Evolutionary conservation across 1,140 invertebrate genomes (phyloP).

Genomic region (Drosophila nigrodunni): DNA sequence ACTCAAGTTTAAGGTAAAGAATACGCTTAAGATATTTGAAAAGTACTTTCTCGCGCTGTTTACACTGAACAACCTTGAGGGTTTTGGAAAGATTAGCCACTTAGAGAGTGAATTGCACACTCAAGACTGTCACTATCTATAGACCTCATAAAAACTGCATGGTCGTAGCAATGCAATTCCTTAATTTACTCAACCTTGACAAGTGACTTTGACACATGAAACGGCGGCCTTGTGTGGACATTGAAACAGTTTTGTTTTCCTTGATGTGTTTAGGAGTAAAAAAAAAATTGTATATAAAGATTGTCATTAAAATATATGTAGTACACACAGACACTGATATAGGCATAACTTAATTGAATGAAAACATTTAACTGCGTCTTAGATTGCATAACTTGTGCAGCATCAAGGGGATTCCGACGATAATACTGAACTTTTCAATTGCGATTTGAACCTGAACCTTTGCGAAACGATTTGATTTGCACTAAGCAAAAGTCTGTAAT

Average conservation of each 20-base stretch:
- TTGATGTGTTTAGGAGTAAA: background rate
- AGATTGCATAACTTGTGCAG: conserved; percentile 69
- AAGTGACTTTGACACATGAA: conserved; percentile 58
- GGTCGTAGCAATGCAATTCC: conserved; percentile 40
- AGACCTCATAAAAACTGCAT: background rate
- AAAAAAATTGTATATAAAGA: too few species aligned
- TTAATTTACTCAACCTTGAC: conserved; percentile 55
- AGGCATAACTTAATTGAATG: conserved; percentile 37
- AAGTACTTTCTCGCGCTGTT: background rate
- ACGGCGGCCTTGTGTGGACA: conserved; percentile 56
- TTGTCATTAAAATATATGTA: conserved; percentile 4
- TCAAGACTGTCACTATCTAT: conserved; percentile 25
- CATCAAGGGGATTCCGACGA: conserved; percentile 10
- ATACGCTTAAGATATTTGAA: background rate
- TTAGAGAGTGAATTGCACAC: conserved; percentile 19
- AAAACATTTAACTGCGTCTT: conserved; percentile 67
- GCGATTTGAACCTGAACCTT: conserved; percentile 40
- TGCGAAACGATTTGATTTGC: conserved; percentile 14
- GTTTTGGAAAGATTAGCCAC: background rate
- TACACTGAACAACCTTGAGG: conserved; percentile 13
- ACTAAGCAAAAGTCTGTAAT: background rate
- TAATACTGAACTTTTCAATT: conserved; percentile 39
- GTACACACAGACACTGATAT: background rate
- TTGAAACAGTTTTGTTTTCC: conserved; percentile 40
- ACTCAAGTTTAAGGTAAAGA: background rate